These are phyloP conservation scores for Irena cyanogastra DNA, from an alignment of 2,113 vertebrate species.

Conservation along the genomic window DNA sequence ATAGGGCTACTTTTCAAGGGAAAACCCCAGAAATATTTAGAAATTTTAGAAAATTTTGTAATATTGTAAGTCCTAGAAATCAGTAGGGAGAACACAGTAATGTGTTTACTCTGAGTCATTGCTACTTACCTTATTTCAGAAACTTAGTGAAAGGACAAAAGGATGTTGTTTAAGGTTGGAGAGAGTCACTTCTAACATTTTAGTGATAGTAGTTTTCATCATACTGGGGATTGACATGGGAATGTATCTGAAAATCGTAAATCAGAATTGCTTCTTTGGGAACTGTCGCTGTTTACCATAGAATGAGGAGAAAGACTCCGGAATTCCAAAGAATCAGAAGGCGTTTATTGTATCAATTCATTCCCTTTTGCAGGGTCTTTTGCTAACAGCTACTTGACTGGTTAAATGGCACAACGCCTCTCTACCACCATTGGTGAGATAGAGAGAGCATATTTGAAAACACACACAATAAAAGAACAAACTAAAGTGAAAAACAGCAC, in stretches of 20 bases:
- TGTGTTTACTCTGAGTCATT: not conserved
- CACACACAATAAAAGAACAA: no score
- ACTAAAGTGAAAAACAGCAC: no score
- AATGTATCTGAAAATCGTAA: not conserved
- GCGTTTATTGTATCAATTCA: no score
- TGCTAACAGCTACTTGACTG: no score
- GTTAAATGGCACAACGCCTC: no score
- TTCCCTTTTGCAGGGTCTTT: no score
- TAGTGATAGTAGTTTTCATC: not conserved
- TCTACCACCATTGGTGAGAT: no score
- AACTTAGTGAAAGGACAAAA: not conserved
- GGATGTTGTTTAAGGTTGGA: not conserved
- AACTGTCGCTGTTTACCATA: no score
- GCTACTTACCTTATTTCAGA: not conserved
- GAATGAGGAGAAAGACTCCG: no score
- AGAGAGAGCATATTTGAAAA: no score
- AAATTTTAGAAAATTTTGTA: no score
- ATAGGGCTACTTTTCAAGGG: not conserved
- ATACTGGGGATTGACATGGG: not conserved
- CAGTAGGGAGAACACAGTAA: not conserved
- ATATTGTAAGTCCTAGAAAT: not conserved
- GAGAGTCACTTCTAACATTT: not conserved
- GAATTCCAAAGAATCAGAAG: no score
- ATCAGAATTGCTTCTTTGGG: not conserved
- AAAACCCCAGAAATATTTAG: not conserved